A percentile compares a stretch with the other conserved stretches of the same genome.
Evolutionary conservation across 2,888 invertebrate species (phyloP).

Genomic region (Phyto melanocephala): DNA sequence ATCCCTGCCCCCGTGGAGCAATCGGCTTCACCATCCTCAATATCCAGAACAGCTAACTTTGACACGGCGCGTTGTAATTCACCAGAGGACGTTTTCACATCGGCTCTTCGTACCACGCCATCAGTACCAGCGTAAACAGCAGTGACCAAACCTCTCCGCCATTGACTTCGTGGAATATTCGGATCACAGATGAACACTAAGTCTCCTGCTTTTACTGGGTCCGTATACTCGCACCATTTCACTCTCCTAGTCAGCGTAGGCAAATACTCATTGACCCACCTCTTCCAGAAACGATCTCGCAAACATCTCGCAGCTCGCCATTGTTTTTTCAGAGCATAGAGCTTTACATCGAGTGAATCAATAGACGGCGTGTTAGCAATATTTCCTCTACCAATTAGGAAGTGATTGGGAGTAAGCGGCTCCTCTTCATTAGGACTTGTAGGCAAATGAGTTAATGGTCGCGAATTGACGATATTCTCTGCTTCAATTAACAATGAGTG

Average conservation of each 20-base stretch:
- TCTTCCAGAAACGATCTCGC: constrained; percentile 41
- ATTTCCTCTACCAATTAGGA: constrained; percentile 45
- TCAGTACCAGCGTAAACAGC: constrained; percentile 63
- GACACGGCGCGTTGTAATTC: constrained; percentile 65
- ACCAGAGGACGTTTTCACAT: constrained; percentile 66
- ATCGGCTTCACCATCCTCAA: constrained; percentile 72
- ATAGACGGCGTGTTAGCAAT: constrained; percentile 27
- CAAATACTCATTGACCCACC: no score
- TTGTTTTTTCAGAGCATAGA: constrained; percentile 48
- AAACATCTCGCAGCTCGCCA: constrained; percentile 57
- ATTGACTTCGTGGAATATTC: constrained; percentile 62
- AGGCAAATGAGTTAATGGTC: no score
- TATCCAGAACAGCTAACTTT: constrained; percentile 74
- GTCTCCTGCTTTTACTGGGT: constrained; percentile 40
- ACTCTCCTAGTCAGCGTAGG: constrained; percentile 52
- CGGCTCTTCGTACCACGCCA: constrained; percentile 65
- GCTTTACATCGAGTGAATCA: background rate
- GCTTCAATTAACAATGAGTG: no score
- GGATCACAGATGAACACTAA: constrained; percentile 65
- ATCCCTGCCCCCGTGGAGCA: constrained; percentile 53
- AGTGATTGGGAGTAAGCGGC: no score
- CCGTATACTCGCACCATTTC: constrained; percentile 52
- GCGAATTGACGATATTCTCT: no score
- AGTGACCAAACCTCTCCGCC: constrained; percentile 65
- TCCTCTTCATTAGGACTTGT: no score